Conservation (phyloP, 2,113 vertebrate species). For the Stegostoma tigrinum region DNA sequence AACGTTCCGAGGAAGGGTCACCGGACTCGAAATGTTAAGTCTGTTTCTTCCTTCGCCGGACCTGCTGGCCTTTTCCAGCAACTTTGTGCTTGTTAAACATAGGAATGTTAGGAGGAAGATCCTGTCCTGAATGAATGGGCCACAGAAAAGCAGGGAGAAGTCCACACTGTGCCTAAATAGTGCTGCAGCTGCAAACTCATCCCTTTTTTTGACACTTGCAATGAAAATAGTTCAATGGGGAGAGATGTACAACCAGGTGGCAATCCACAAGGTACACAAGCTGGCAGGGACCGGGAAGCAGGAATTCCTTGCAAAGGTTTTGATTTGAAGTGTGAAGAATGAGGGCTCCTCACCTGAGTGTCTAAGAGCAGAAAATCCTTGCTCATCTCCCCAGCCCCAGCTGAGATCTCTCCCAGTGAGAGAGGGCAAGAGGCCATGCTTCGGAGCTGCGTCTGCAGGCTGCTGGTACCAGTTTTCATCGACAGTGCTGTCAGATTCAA, state of each 20-base stretch:
- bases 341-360: constrained; percentile 72
- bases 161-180: no score
- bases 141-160: no score
- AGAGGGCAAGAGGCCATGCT: constrained; percentile 48
- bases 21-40: no score
- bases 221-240: no score
- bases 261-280: neutral
- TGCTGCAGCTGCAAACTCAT: no score
- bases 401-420: constrained; percentile 62
- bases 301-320: neutral
- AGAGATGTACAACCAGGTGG: neutral
- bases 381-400: constrained; percentile 75
- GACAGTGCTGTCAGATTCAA: constrained; percentile 49
- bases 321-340: neutral
- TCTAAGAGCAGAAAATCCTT: constrained; percentile 87
- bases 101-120: no score
- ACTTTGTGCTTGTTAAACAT: neutral
- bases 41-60: no score
- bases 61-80: no score
- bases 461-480: constrained; percentile 64
- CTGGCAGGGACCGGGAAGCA: no score
- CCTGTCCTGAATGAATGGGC: no score
- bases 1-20: no score
- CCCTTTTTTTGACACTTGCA: no score
- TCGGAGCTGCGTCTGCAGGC: neutral